Percentiles rank a stretch among this genome's conserved stretches.
These are phyloP conservation scores for Synanceia verrucosa DNA, from an alignment of 2,797 vertebrate genomes.

Conservation along the genomic window DNA sequence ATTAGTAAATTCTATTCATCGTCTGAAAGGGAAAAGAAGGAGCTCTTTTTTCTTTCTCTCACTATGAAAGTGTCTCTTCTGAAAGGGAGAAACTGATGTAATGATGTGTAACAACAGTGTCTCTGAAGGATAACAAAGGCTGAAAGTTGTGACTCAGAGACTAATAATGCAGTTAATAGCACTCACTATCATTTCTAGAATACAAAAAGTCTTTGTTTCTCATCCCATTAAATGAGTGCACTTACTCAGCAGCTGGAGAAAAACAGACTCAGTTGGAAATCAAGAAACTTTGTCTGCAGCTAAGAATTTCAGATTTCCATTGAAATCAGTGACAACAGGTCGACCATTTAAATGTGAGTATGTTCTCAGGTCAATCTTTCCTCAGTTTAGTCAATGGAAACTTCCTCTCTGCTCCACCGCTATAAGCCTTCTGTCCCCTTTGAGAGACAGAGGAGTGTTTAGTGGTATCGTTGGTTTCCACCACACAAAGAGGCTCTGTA, in stretches of 20 bases:
- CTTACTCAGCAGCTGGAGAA: not conserved
- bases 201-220: not conserved
- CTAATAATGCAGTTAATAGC: slow-evolving; percentile 11
- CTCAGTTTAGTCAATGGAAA: slow-evolving; percentile 19
- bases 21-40: slow-evolving; percentile 24
- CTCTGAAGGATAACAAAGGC: slow-evolving; percentile 14
- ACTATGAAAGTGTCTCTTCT: slow-evolving; percentile 13
- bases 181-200: not conserved
- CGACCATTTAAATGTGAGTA: too few relatives aligned
- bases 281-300: not conserved
- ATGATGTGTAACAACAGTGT: slow-evolving; percentile 27
- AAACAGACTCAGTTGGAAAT: too few relatives aligned
- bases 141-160: not conserved
- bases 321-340: not conserved
- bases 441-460: slow-evolving; percentile 8
- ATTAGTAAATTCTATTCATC: slow-evolving; percentile 29
- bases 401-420: slow-evolving; percentile 9
- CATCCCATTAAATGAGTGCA: not conserved
- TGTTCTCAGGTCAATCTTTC: not conserved
- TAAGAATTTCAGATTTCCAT: not conserved
- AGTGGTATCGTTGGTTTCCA: slow-evolving; percentile 39
- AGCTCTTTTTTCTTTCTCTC: slow-evolving; percentile 6
- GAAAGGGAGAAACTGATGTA: slow-evolving; percentile 35
- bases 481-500: slow-evolving; percentile 42
- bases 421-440: slow-evolving; percentile 1